Percentiles rank a stretch among this genome's conserved stretches.
phyloP scores from a whole-genome alignment of 35 echinoderm and acorn worm species.

The Nesometra sesokonis region DNA sequence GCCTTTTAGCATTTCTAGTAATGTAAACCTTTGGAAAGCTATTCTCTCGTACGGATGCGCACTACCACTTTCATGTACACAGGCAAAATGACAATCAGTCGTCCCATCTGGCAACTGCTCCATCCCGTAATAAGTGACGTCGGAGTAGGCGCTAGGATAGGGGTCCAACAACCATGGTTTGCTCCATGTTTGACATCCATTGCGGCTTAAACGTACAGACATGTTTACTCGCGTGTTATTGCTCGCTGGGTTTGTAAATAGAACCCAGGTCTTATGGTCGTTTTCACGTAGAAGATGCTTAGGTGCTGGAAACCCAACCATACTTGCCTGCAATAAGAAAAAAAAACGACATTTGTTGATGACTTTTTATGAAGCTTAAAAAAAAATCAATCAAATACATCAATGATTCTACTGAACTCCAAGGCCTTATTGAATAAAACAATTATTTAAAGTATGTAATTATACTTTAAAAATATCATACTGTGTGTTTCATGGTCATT shows the following conservation, averaged over 20 bases:
- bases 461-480: too few species aligned
- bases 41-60: conserved; percentile 7
- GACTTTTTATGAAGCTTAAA: too few species aligned
- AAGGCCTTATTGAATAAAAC: too few species aligned
- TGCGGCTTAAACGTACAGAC: conserved; percentile 72
- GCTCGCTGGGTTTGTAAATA: conserved; percentile 87
- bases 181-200: conserved; percentile 74
- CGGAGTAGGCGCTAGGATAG: conserved; percentile 77
- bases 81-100: conserved; percentile 27
- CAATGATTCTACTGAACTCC: too few species aligned
- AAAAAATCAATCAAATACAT: too few species aligned
- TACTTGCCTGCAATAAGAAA: conserved; percentile 58
- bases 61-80: conserved; percentile 7
- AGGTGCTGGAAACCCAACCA: conserved; percentile 67
- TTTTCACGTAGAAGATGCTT: conserved; percentile 12
- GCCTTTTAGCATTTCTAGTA: background rate
- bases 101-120: background rate
- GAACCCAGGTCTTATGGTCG: conserved; percentile 41
- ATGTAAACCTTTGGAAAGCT: conserved; percentile 8
- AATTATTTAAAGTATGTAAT: too few species aligned
- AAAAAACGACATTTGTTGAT: too few species aligned
- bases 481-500: too few species aligned
- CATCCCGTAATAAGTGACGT: conserved; percentile 45
- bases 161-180: conserved; percentile 45
- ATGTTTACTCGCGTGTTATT: conserved; percentile 43